phyloP scores from a whole-genome alignment of 2,888 invertebrate genomes.

The Ectropis crepuscularia region DNA sequence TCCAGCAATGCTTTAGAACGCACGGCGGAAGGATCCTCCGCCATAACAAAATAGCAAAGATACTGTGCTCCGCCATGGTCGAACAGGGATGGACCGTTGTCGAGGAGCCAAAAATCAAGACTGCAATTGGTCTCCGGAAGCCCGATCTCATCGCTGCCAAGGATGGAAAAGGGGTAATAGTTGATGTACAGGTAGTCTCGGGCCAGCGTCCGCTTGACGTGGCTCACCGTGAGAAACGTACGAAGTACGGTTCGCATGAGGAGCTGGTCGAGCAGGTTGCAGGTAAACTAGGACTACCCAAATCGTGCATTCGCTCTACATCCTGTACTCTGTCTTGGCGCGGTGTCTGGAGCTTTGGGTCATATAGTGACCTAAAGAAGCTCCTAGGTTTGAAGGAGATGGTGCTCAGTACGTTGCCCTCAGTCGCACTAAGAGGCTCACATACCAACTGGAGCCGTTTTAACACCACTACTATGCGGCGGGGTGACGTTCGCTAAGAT shows the following conservation, averaged over 20 bases:
- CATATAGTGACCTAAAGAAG: constrained; percentile 25
- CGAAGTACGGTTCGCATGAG: constrained; percentile 40
- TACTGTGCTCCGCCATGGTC: too few species aligned
- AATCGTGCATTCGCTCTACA: constrained; percentile 26
- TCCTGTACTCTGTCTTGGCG: constrained; percentile 45
- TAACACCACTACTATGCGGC: constrained; percentile 53
- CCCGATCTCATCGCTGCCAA: constrained; percentile 51
- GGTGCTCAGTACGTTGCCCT: background rate
- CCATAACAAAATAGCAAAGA: too few species aligned
- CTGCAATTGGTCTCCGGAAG: constrained; percentile 55
- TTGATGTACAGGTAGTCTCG: constrained; percentile 58
- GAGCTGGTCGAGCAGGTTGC: constrained; percentile 43
- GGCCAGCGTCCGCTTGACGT: constrained; percentile 45
- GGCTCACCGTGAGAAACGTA: constrained; percentile 44
- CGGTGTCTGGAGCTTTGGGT: constrained; percentile 39
- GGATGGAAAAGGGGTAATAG: constrained; percentile 43
- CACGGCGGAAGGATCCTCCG: too few species aligned
- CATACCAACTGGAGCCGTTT: constrained; percentile 52
- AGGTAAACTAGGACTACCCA: constrained; percentile 39
- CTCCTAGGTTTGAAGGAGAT: constrained; percentile 6
- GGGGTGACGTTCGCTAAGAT: too few species aligned
- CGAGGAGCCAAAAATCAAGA: too few species aligned
- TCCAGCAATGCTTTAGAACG: too few species aligned
- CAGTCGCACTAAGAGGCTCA: background rate
- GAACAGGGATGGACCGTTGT: too few species aligned